phyloP scores from a whole-genome alignment of 64 coral and sea anemone species.

The Pachyseris speciosa region DNA sequence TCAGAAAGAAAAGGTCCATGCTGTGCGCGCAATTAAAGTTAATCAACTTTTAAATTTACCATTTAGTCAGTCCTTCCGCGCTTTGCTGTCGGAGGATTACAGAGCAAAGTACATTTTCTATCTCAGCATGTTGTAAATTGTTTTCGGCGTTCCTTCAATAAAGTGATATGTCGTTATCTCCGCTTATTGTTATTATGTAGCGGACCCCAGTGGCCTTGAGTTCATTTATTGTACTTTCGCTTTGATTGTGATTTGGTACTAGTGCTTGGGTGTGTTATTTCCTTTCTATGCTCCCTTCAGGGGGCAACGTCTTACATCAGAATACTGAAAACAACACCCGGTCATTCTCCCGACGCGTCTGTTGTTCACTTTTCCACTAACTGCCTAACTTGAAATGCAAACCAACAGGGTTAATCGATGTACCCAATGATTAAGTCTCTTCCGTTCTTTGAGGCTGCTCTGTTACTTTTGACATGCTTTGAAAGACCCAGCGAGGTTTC shows the following conservation, averaged over 20 bases:
- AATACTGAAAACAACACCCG: no score
- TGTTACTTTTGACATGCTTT: no score
- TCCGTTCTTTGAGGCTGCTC: no score
- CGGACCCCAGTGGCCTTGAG: not conserved
- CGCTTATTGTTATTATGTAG: not conserved
- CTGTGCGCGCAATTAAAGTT: not conserved
- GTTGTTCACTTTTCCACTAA: not conserved
- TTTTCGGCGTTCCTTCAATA: not conserved
- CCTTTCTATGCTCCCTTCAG: not conserved
- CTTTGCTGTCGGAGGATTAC: not conserved
- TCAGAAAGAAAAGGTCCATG: not conserved
- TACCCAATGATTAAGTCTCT: no score
- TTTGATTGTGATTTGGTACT: not conserved
- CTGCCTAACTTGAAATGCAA: not conserved
- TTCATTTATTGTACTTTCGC: not conserved
- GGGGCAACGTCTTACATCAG: not conserved
- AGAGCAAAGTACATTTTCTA: not conserved
- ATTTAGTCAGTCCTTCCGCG: not conserved
- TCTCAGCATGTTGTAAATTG: slow-evolving; percentile 36
- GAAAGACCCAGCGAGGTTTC: no score
- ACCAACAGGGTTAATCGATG: no score
- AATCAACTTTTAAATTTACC: slow-evolving; percentile 13
- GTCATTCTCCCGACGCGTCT: not conserved
- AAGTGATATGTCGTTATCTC: not conserved
- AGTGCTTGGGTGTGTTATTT: not conserved